A percentile compares a stretch with the other conserved stretches of the same genome.
Evolutionary conservation across 2,113 vertebrate genomes (phyloP).

Genomic region (Lipotes vexillifer): DNA sequence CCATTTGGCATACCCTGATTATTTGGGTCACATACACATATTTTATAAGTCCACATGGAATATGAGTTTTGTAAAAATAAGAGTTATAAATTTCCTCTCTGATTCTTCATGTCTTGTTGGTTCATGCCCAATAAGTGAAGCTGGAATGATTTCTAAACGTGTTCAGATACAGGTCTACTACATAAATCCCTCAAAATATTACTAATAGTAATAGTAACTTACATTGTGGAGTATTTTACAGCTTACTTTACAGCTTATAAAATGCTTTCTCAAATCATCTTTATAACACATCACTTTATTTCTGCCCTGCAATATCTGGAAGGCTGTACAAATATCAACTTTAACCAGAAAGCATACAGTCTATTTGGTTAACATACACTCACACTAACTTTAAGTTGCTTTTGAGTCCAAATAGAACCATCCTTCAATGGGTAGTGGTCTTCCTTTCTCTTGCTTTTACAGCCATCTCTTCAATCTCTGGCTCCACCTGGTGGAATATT

Average conservation of each 20-base stretch:
- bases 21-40: not conserved
- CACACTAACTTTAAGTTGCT: not conserved
- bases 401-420: not conserved
- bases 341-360: not conserved
- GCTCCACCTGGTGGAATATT: conserved; percentile 70
- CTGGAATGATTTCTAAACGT: not conserved
- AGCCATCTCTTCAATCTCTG: conserved; percentile 62
- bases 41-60: not conserved
- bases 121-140: not conserved
- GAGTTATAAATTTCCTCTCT: not conserved
- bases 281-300: not conserved
- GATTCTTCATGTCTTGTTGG: not conserved
- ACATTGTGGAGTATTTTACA: not conserved
- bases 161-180: not conserved
- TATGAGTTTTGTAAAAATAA: not conserved
- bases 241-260: not conserved
- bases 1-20: not conserved
- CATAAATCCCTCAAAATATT: not conserved
- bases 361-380: not conserved
- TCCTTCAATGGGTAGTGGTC: conserved; percentile 3
- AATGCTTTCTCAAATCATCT: not conserved
- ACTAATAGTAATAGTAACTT: not conserved
- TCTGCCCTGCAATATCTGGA: not conserved
- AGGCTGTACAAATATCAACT: not conserved
- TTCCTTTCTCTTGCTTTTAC: not conserved